Percentiles rank a stretch among this genome's conserved stretches.
phyloP scores from a whole-genome alignment of 2,888 invertebrate genomes.

The Nebria salina region DNA sequence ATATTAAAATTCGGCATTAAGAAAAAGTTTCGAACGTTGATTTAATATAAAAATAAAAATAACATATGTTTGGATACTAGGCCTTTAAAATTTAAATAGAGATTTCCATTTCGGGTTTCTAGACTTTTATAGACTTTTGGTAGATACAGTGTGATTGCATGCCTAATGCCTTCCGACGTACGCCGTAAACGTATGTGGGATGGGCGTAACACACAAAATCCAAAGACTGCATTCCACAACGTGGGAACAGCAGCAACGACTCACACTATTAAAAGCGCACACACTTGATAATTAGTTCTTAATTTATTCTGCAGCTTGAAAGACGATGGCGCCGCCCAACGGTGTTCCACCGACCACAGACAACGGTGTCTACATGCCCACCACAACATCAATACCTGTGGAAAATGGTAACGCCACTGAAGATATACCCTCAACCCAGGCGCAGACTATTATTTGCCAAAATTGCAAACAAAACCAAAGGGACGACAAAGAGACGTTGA shows the following conservation, averaged over 20 bases:
- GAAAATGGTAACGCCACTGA: background rate
- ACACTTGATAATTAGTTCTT: conserved; percentile 18
- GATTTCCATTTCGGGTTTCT: background rate
- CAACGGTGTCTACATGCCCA: conserved; percentile 51
- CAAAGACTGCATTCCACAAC: conserved; percentile 26
- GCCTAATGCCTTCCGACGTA: background rate
- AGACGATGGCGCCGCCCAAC: conserved; percentile 54
- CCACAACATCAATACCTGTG: conserved; percentile 23
- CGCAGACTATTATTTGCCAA: conserved; percentile 21
- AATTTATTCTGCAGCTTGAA: conserved; percentile 12
- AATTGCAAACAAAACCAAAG: conserved; percentile 42
- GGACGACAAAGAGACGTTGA: conserved; percentile 32
- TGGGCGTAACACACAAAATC: conserved; percentile 33
- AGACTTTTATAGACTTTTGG: conserved; percentile 10
- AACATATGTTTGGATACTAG: background rate
- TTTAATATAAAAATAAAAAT: too few relatives aligned
- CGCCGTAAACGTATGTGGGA: conserved; percentile 25
- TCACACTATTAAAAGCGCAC: conserved; percentile 1
- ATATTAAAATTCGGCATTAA: too few relatives aligned
- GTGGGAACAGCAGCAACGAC: conserved; percentile 15
- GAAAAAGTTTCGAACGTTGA: too few relatives aligned
- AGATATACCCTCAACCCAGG: background rate
- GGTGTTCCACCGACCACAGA: conserved; percentile 53
- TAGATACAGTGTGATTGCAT: background rate
- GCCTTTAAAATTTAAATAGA: background rate